Conservation (phyloP, 2,113 vertebrate species). For the Anhinga rufa region DNA sequence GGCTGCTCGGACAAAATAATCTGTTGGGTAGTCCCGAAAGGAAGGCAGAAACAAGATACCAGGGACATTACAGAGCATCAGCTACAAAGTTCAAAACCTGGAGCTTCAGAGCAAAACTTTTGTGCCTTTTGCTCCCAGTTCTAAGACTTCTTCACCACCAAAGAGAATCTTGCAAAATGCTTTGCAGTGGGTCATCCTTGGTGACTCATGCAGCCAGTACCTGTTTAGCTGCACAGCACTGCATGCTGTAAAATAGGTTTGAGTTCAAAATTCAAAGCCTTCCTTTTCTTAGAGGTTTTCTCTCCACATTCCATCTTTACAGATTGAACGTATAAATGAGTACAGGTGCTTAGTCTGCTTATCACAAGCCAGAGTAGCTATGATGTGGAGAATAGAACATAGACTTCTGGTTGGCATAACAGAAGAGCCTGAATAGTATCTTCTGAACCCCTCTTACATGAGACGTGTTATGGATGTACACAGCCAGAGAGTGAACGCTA, state of each 20-base stretch:
- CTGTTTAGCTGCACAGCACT: not conserved
- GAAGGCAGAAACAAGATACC: not conserved
- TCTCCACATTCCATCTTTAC: not conserved
- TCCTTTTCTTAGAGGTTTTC: not conserved
- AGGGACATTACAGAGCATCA: not conserved
- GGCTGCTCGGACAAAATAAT: slow-evolving; percentile 14
- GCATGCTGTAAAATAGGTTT: not conserved
- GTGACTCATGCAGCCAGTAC: not conserved
- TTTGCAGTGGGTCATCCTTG: not conserved
- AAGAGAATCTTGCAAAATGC: not conserved
- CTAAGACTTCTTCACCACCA: not conserved
- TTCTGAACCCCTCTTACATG: not conserved
- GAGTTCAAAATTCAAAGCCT: not conserved
- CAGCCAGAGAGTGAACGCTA: not conserved
- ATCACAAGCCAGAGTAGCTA: not conserved
- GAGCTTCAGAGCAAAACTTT: not conserved
- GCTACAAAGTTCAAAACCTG: not conserved
- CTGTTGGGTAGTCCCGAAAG: not conserved
- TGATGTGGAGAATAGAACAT: accelerated
- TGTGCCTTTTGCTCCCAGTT: not conserved
- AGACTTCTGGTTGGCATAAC: not conserved
- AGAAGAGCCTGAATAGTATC: not conserved
- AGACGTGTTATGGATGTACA: not conserved
- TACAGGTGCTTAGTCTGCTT: not conserved
- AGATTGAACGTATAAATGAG: not conserved